A percentile compares a stretch with the other conserved stretches of the same genome.
These are phyloP conservation scores for Sceloporus tristichus DNA, from an alignment of 2,113 vertebrate genomes.

Conservation along the genomic window DNA sequence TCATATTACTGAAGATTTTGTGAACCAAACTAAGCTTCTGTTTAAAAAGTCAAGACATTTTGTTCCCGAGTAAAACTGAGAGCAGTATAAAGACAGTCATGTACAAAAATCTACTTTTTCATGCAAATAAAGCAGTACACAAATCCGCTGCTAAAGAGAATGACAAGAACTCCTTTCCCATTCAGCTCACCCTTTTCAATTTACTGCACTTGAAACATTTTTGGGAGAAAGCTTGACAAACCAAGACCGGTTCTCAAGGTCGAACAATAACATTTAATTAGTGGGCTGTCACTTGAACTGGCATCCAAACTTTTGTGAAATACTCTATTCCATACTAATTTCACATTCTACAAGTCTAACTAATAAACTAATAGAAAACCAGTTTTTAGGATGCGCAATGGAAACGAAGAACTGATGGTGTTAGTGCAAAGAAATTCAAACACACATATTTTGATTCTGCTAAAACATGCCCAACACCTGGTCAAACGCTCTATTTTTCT, in stretches of 20 bases:
- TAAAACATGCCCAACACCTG: not conserved
- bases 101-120: conserved; percentile 68
- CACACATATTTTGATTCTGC: not conserved
- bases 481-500: not conserved
- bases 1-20: not conserved
- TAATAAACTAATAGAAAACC: conserved; percentile 57
- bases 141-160: conserved; percentile 65
- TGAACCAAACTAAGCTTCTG: conserved; percentile 33
- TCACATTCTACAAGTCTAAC: conserved; percentile 58
- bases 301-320: conserved; percentile 69
- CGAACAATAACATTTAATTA: conserved; percentile 78
- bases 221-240: conserved; percentile 63
- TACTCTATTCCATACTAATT: conserved; percentile 65
- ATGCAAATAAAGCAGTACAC: conserved; percentile 67
- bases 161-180: conserved; percentile 61
- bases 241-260: conserved; percentile 73
- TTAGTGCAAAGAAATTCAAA: conserved; percentile 32
- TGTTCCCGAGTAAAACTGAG: conserved; percentile 48
- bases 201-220: conserved; percentile 72
- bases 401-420: conserved; percentile 29
- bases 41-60: conserved; percentile 50
- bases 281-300: conserved; percentile 68
- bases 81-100: conserved; percentile 62
- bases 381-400: conserved; percentile 44
- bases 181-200: conserved; percentile 69